Conservation (phyloP, 1,140 invertebrate genomes). For the Sitobion miscanthi region DNA sequence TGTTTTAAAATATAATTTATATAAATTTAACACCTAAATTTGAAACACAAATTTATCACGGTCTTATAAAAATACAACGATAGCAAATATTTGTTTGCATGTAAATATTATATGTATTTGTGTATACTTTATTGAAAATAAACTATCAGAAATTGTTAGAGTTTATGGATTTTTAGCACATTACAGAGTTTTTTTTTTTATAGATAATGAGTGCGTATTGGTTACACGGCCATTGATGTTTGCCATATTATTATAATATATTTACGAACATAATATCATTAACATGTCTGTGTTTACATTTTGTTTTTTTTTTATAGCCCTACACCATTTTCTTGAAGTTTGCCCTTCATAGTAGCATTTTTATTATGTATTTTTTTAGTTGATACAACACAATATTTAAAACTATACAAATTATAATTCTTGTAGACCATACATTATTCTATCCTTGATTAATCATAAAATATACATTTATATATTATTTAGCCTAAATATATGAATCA, state of each 20-base stretch:
- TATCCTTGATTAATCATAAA: too few relatives aligned
- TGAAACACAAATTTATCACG: not conserved
- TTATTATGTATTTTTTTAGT: too few relatives aligned
- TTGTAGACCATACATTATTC: too few relatives aligned
- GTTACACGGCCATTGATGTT: not conserved
- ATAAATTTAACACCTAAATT: not conserved
- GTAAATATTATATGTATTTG: not conserved
- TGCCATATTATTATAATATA: not conserved
- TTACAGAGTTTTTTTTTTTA: not conserved
- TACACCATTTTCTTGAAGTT: too few relatives aligned
- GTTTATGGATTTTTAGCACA: not conserved
- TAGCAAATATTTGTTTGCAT: not conserved
- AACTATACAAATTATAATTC: too few relatives aligned
- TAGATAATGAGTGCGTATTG: not conserved
- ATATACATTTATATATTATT: too few relatives aligned
- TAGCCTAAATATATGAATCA: too few relatives aligned
- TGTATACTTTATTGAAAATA: not conserved
- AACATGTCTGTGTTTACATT: not conserved
- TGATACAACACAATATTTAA: too few relatives aligned
- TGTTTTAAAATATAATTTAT: not conserved
- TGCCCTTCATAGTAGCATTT: too few relatives aligned
- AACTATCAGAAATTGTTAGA: not conserved
- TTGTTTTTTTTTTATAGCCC: too few relatives aligned
- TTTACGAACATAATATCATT: not conserved
- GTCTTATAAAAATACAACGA: not conserved